phyloP scores from a whole-genome alignment of 2,888 invertebrate genomes.

The Allophyes oxyacanthae region DNA sequence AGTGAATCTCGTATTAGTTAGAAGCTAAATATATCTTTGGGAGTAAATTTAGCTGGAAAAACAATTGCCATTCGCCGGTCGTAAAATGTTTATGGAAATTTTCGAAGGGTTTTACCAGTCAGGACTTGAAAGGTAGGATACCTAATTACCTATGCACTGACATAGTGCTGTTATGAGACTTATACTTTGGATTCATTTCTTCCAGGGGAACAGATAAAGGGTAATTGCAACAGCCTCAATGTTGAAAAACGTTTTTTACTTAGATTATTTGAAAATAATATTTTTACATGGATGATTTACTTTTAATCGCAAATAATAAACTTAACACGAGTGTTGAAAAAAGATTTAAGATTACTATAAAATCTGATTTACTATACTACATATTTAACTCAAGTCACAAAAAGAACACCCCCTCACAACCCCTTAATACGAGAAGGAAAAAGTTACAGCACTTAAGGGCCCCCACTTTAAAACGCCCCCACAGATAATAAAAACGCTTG shows the following conservation, averaged over 20 bases:
- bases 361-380: conserved; percentile 25
- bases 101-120: conserved; percentile 36
- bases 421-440: conserved; percentile 69
- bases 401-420: conserved; percentile 65
- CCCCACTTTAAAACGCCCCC: conserved; percentile 83
- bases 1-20: conserved; percentile 58
- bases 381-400: conserved; percentile 58
- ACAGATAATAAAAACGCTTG: conserved; percentile 87
- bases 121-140: conserved; percentile 12
- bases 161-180: too few species aligned
- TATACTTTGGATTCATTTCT: neutral
- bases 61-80: conserved; percentile 39
- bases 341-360: neutral
- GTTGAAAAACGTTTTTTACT: too few species aligned
- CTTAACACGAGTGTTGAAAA: too few species aligned
- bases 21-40: conserved; percentile 48
- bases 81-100: conserved; percentile 44
- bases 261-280: too few species aligned
- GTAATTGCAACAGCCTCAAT: neutral
- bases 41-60: conserved; percentile 38
- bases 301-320: too few species aligned
- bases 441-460: conserved; percentile 82
- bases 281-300: too few species aligned
- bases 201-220: neutral
- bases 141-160: too few species aligned